These are phyloP conservation scores for Drymodes brunneopygia DNA, from an alignment of 2,113 vertebrate species.

Conservation along the genomic window DNA sequence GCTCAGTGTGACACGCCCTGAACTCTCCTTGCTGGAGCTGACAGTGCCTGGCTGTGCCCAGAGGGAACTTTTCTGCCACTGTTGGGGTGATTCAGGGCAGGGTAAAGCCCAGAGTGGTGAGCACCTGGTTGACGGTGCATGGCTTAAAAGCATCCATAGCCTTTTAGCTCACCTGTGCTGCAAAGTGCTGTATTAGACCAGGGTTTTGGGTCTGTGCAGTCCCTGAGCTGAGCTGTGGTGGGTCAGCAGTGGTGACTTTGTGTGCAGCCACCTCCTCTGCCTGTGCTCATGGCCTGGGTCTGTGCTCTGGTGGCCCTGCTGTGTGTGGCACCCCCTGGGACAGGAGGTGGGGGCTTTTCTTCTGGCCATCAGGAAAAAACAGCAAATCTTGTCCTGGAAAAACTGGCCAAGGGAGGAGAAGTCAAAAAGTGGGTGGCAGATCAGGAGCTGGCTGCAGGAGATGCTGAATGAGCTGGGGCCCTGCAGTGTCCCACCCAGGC, in stretches of 20 bases:
- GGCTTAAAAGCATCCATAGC: background rate
- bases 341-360: accelerated
- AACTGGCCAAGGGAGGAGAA: background rate
- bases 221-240: background rate
- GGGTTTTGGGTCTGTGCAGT: background rate
- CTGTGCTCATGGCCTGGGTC: background rate
- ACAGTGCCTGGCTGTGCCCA: background rate
- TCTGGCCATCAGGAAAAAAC: accelerated
- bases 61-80: background rate
- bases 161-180: background rate
- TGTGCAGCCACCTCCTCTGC: background rate
- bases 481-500: accelerated
- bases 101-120: background rate
- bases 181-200: background rate
- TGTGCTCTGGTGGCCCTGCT: background rate
- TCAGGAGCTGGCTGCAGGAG: background rate
- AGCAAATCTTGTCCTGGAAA: background rate
- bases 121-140: background rate
- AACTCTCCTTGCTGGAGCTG: background rate
- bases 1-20: background rate
- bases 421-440: background rate
- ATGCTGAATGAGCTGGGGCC: background rate
- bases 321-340: background rate
- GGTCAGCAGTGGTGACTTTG: background rate
- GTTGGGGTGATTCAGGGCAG: background rate